Evolutionary conservation across 1,140 invertebrate species (phyloP), one percentile per base, ranked within the genome.

Genomic region (Artemia franciscana): DNA sequence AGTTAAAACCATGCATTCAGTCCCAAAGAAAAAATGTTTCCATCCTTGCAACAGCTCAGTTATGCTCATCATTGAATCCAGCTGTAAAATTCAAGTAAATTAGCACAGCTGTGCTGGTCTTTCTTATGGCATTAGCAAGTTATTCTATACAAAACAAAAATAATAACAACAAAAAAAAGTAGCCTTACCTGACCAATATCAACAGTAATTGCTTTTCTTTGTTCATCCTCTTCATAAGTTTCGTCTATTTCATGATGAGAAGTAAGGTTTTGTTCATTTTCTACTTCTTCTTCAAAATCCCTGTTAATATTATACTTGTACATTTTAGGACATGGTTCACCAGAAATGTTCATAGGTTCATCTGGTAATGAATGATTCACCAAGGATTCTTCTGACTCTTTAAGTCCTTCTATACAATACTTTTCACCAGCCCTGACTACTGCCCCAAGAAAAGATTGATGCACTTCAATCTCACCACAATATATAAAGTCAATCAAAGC

Each of bases 401-500:
- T 51, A 15, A 51, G 39, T 51, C 39, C 39, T 18, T 18, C 21
- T 12, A 51, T 18, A 51, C 21, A 18, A 51, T 15, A 51, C 39
- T 51, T 51, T 51, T 51, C 39, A 51, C 39, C 39, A 51, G 39
- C 39, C 21, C 21, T 51, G 21, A 51, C 39, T 51, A 51, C 39
- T 15, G 39, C 39, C 39, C 21, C 39, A 12, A 51, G 3, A 18
- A 51, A 18, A 51, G 12, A 12, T 51, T 51, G 12, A 12, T 51
- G 39, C 12, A 51, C 39, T 18, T 51, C 12, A 51, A 67, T 64
- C 59, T 67, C 65, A n/a, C 66, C 66, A 3, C 65, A 58, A 59
- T 67, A 67, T 61, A 67, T 67, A 59, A 60, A 67, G 28, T 64
- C 63, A 18, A 64, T 39, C 23, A 67, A 61, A 27, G 65, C 62